Evolutionary conservation across 64 coral and sea anemone species (phyloP), one percentile per base, ranked within the genome.

Genomic region (Stylophora pistillata): DNA sequence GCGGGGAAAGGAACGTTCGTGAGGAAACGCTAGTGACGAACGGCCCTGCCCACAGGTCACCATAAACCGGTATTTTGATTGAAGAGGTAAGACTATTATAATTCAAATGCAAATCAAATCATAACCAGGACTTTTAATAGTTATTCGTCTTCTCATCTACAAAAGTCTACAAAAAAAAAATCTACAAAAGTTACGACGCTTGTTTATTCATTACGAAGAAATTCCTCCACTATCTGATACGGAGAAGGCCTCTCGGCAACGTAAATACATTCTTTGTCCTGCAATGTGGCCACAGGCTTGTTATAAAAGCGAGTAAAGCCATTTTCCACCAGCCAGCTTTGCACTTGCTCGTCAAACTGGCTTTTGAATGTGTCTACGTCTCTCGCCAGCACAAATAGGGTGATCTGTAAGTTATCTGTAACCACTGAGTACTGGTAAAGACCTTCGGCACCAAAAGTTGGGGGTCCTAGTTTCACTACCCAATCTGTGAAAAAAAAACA

Each of bases 351-450:
- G 57, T 91, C 89, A 58, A 77, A 91, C 1, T 56, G 28, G 71
- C 29, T 86, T 58, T 71, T 78, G 15, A 85, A 91, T 1, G 13
- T 58, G 77, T 86, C 73, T 31, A 83, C 56, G 37, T 91, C 89
- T 47, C 89, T 85, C 0, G 89, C 79, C n/a, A 91, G 73, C 80
- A 91, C 89, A 21, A 77, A 91, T 81, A 91, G 21, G 15, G 55
- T 65, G 3, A 54, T 9, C n/a, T 78, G 12, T 1, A 76, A 55
- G 1, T 53, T 17, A 28, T 85, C 71, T 4, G 88, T 90, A 15
- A 91, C 73, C 21, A 91, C 33, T 1, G 89, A 86, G 16, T 91
- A 91, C 58, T 91, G 89, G n/a, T 91, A 91, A 37, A 65, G 55
- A 55, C 72, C 72, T 12, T 90, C 17, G 9, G 17, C 26, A 23